phyloP scores from a whole-genome alignment of 2,888 invertebrate species.

The Ceraclea dissimilis region DNA sequence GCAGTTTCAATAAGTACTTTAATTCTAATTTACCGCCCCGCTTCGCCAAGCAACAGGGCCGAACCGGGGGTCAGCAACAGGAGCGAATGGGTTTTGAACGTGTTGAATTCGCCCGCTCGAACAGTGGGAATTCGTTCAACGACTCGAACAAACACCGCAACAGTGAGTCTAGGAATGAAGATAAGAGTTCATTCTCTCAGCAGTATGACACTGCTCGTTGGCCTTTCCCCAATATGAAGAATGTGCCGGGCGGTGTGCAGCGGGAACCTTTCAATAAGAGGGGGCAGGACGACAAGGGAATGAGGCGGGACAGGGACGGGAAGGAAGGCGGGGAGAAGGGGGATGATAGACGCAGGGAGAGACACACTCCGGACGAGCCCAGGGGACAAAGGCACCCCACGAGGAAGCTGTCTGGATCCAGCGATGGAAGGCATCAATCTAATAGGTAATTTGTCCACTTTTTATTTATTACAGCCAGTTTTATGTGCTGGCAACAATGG shows the following conservation, averaged over 20 bases:
- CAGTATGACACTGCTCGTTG: conserved; percentile 32
- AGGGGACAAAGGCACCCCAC: conserved; percentile 30
- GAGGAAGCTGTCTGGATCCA: conserved; percentile 31
- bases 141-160: conserved; percentile 26
- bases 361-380: conserved; percentile 27
- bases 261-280: conserved; percentile 17
- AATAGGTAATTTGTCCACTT: conserved; percentile 14
- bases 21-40: conserved; percentile 80
- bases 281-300: conserved; percentile 17
- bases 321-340: conserved; percentile 26
- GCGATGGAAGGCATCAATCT: conserved; percentile 27
- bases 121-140: conserved; percentile 30
- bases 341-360: conserved; percentile 30
- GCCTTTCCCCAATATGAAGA: conserved; percentile 23
- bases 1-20: conserved; percentile 61
- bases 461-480: background rate
- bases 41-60: conserved; percentile 67
- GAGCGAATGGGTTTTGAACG: conserved; percentile 20
- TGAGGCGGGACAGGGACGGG: conserved; percentile 24
- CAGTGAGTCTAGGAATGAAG: conserved; percentile 9
- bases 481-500: too few relatives aligned
- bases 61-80: conserved; percentile 9
- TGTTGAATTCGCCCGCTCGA: conserved; percentile 17
- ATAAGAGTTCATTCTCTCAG: conserved; percentile 26
- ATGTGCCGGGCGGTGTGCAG: conserved; percentile 12